A percentile compares a stretch with the other conserved stretches of the same genome.
Conservation (phyloP, 1,140 invertebrate genomes). For the Andricus grossulariae region DNA sequence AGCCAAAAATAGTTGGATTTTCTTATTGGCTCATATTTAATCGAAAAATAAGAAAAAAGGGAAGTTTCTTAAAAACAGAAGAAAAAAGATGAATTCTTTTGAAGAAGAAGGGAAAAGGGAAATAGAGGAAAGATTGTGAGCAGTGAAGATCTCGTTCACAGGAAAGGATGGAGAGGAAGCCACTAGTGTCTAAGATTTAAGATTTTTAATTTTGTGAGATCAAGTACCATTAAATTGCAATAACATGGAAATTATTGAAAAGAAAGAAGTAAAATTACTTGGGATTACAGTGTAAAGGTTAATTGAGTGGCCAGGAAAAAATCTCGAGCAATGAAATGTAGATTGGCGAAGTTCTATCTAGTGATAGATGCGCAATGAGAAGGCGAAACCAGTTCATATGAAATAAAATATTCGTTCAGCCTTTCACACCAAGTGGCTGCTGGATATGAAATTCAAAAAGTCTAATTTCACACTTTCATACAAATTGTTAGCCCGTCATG, state of each 20-base stretch:
- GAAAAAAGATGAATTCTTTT: no score
- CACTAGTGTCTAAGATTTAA: background rate
- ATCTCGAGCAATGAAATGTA: background rate
- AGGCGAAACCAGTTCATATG: background rate
- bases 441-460: background rate
- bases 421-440: background rate
- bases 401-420: background rate
- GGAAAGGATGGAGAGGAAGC: no score
- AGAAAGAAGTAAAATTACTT: background rate
- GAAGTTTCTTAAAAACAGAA: no score
- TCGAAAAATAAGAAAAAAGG: no score
- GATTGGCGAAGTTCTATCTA: background rate
- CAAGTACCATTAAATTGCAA: background rate
- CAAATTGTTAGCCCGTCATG: conserved; percentile 9
- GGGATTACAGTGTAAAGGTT: no score
- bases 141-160: no score
- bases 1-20: no score
- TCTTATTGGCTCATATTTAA: no score
- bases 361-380: conserved; percentile 6
- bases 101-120: no score
- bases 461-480: conserved; percentile 16
- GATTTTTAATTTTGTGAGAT: background rate
- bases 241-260: background rate
- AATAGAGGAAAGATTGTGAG: no score
- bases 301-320: background rate